phyloP scores from a whole-genome alignment of 1,140 invertebrate species.

The Goniozus legneri region DNA sequence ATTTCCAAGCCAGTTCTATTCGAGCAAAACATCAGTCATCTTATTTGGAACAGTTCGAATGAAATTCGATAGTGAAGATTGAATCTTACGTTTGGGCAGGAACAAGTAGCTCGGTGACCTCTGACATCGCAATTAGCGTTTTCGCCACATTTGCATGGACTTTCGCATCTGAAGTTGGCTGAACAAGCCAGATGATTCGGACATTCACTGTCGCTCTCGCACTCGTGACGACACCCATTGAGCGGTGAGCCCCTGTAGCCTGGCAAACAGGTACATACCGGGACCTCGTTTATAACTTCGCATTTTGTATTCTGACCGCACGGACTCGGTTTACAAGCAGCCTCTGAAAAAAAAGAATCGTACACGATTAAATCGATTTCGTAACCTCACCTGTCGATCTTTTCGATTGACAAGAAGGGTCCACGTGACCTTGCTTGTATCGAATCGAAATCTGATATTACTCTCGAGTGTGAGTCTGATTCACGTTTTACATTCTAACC shows the following conservation, averaged over 20 bases:
- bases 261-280: conserved; percentile 72
- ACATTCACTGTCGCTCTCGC: conserved; percentile 74
- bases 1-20: conserved; percentile 70
- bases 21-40: conserved; percentile 1
- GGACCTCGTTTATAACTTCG: conserved; percentile 68
- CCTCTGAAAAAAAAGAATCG: conserved; percentile 53
- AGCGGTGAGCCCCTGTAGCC: conserved; percentile 73
- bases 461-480: too few species aligned
- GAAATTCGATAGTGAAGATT: background rate
- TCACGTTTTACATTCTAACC: too few species aligned
- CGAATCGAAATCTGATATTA: too few species aligned
- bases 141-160: conserved; percentile 76
- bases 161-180: conserved; percentile 71
- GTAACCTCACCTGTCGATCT: too few species aligned
- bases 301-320: conserved; percentile 79
- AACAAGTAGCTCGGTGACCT: conserved; percentile 76
- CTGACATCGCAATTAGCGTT: conserved; percentile 75
- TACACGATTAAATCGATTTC: background rate
- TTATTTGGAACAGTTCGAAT: background rate
- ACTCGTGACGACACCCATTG: conserved; percentile 72
- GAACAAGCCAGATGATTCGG: conserved; percentile 65
- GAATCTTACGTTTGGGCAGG: conserved; percentile 69
- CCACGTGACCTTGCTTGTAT: too few species aligned
- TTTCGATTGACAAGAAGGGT: too few species aligned
- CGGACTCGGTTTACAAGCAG: conserved; percentile 74